Conservation (phyloP, 2,113 vertebrate species). For the Heteronetta atricapilla region DNA sequence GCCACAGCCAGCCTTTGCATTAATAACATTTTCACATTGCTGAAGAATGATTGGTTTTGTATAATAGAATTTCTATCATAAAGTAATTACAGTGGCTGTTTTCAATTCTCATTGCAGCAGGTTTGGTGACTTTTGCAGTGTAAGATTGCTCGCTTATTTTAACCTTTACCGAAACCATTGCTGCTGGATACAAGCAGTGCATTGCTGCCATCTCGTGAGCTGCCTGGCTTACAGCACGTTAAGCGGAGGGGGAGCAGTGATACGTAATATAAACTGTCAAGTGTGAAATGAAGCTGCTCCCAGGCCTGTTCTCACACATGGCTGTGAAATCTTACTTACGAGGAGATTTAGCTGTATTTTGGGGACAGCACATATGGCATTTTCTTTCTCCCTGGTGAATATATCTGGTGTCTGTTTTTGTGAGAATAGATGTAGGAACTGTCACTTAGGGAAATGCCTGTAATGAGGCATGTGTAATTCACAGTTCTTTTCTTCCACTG, state of each 20-base stretch:
- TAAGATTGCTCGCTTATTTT: fast-evolving
- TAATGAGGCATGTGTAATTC: background rate
- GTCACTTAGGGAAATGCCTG: background rate
- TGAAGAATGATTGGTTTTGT: background rate
- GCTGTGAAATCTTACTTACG: background rate
- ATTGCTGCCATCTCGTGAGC: constrained; percentile 72
- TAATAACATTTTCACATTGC: background rate
- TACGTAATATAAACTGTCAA: fast-evolving
- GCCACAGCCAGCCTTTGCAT: background rate
- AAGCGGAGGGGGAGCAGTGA: too few species aligned
- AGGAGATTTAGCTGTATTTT: background rate
- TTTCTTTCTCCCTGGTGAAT: background rate
- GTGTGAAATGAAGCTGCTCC: fast-evolving
- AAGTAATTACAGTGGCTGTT: background rate
- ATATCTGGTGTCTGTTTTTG: background rate
- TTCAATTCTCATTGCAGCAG: background rate
- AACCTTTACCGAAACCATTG: background rate
- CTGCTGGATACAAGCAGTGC: background rate
- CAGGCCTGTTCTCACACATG: background rate
- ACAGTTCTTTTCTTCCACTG: background rate
- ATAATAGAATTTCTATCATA: background rate
- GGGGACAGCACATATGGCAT: background rate
- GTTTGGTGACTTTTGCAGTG: background rate
- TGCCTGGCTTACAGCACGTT: background rate
- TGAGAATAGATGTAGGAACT: background rate